These are phyloP conservation scores for Arctia plantaginis DNA, from an alignment of 2,888 invertebrate species.

Conservation along the genomic window DNA sequence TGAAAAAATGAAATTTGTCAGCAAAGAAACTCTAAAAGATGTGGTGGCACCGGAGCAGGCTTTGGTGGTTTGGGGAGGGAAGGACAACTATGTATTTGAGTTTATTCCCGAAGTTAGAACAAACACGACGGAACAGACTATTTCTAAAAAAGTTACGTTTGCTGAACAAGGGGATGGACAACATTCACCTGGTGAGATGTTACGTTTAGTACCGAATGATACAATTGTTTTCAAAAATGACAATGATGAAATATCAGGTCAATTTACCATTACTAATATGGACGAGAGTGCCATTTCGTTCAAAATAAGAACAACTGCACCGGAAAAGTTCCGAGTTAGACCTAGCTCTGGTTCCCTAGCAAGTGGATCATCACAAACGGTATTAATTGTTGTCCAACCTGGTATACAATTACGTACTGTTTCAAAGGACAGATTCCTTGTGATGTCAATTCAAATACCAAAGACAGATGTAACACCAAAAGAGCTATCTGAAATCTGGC, in stretches of 20 bases:
- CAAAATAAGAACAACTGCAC: constrained; percentile 97
- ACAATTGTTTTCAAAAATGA: constrained; percentile 89
- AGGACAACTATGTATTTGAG: constrained; percentile 89
- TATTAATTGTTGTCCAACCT: constrained; percentile 91
- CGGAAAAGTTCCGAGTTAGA: constrained; percentile 97
- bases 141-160: constrained; percentile 79
- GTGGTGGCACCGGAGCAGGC: constrained; percentile 91
- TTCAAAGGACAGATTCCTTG: constrained; percentile 94
- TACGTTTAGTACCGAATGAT: constrained; percentile 89
- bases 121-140: constrained; percentile 68
- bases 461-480: constrained; percentile 85
- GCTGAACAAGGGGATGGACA: constrained; percentile 73
- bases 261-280: constrained; percentile 90
- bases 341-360: constrained; percentile 93
- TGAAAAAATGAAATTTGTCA: constrained; percentile 94
- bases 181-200: constrained; percentile 84
- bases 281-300: constrained; percentile 83
- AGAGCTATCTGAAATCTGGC: constrained; percentile 92
- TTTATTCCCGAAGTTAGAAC: constrained; percentile 88
- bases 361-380: constrained; percentile 87
- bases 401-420: constrained; percentile 90
- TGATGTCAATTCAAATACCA: constrained; percentile 92
- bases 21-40: constrained; percentile 90
- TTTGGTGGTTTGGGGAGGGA: constrained; percentile 93
- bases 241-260: constrained; percentile 89